Evolutionary conservation across 2,888 invertebrate species (phyloP), one percentile per base, ranked within the genome.

Genomic region (Drosophila mulleri): DNA sequence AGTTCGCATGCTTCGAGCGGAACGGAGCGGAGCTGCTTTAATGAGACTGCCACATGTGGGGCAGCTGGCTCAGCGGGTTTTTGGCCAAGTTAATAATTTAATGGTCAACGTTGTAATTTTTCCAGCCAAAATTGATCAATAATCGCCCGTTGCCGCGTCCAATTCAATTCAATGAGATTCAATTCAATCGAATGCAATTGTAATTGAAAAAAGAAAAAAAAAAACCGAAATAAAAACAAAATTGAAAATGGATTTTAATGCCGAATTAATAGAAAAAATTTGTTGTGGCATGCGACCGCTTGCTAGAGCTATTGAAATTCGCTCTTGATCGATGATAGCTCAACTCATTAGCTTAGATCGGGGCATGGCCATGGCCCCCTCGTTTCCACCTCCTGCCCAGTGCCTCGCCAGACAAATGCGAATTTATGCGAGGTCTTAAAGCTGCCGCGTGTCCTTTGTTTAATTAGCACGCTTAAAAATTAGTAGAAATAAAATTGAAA

Each of bases 401-500:
- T 3, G 23, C 44, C 60, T 12, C 32, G 44, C 52, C 78, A 67
- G 71, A 61, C 72, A 82, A 72, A 83, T 75, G 80, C 84, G 56
- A 82, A 83, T 83, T 83, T 83, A 87, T 83, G 64, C 65, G 78
- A 80, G 83, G 72, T 82, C 80, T 72, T 58, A 47, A 58, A 76
- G 80, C 63, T 29, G 79, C 63, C 57, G 62, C 58, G 74, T 81
- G 81, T 83, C 86, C 86, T 88, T 84, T 84, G 84, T 84, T 84
- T 84, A 84, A 84, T 84, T 84, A 84, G 88, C 79, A 73, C 85
- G 67, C 81, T 84, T 72, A 84, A 84, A 84, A 84, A 88, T 84
- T 85, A 83, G 71, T 67, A 23, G 62, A 65, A 61, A 62, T 62
- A 62, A 69, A 69, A 44, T 53, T 16, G 0, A 26, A 35, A 42